Evolutionary conservation across 2,113 vertebrate genomes (phyloP).

Genomic region (Promerops cafer): DNA sequence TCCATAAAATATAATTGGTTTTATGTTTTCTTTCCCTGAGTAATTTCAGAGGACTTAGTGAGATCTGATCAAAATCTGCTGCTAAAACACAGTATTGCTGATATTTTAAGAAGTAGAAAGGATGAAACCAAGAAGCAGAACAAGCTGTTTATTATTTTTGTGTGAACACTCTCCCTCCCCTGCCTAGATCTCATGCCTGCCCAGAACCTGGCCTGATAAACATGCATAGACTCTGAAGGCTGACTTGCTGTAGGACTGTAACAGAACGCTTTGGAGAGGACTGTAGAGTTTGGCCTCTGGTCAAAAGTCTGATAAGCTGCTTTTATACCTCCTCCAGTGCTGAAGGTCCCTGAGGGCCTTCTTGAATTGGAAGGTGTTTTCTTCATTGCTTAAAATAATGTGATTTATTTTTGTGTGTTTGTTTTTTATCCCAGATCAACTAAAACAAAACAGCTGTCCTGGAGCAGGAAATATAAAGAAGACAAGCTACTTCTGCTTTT

Average conservation of each 20-base stretch:
- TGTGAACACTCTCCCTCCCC: background rate
- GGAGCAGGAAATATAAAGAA: background rate
- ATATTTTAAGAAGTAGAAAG: background rate
- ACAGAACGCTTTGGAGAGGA: rapidly evolving
- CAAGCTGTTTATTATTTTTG: background rate
- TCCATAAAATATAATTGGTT: background rate
- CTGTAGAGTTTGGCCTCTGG: background rate
- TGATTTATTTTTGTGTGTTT: background rate
- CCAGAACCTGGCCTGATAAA: background rate
- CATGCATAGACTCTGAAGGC: background rate
- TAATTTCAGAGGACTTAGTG: background rate
- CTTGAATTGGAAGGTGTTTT: background rate
- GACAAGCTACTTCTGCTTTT: background rate
- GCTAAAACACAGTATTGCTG: background rate
- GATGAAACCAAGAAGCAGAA: background rate
- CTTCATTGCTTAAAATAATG: background rate
- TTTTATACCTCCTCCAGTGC: background rate
- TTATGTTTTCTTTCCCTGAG: background rate
- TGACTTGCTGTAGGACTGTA: background rate
- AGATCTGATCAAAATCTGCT: background rate
- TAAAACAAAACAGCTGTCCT: background rate
- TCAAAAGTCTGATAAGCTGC: background rate
- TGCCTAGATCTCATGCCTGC: background rate
- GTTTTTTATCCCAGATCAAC: background rate
- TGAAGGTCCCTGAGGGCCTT: background rate